Evolutionary conservation across 2,113 vertebrate genomes (phyloP).

Genomic region (Ia io): DNA sequence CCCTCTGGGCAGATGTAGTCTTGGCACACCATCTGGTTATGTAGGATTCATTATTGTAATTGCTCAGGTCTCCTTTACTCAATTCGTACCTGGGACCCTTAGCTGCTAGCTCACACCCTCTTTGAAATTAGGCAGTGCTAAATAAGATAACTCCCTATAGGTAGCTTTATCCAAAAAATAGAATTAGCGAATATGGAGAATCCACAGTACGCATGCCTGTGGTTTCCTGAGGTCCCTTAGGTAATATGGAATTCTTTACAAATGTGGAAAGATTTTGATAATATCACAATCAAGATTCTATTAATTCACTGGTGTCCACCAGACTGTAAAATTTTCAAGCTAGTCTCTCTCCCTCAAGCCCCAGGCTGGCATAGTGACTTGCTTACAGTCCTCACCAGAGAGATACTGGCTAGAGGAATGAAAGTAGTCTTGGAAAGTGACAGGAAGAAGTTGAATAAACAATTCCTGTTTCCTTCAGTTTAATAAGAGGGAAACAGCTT

Average conservation of each 20-base stretch:
- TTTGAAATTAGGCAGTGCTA: not conserved
- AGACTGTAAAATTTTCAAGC: constrained; percentile 12
- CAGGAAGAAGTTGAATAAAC: not conserved
- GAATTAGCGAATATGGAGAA: not conserved
- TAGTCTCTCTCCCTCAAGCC: not conserved
- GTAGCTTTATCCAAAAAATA: not conserved
- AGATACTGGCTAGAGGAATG: not conserved
- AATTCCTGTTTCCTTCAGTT: not conserved
- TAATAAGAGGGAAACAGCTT: not conserved
- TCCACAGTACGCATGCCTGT: not conserved
- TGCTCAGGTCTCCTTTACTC: not conserved
- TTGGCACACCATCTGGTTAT: not conserved
- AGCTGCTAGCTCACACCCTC: not conserved
- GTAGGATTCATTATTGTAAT: not conserved
- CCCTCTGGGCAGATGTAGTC: not conserved
- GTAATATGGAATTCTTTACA: not conserved
- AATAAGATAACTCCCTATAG: not conserved
- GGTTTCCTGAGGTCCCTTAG: not conserved
- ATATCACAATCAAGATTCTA: not conserved
- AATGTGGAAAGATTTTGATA: constrained; percentile 14
- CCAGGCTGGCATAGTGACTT: not conserved
- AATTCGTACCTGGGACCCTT: not conserved
- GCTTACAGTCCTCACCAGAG: not conserved
- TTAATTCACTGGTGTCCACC: not conserved
- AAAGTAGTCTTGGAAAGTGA: not conserved